Evolutionary conservation across 2,797 vertebrate species (phyloP).

Genomic region (Pangasius djambal): DNA sequence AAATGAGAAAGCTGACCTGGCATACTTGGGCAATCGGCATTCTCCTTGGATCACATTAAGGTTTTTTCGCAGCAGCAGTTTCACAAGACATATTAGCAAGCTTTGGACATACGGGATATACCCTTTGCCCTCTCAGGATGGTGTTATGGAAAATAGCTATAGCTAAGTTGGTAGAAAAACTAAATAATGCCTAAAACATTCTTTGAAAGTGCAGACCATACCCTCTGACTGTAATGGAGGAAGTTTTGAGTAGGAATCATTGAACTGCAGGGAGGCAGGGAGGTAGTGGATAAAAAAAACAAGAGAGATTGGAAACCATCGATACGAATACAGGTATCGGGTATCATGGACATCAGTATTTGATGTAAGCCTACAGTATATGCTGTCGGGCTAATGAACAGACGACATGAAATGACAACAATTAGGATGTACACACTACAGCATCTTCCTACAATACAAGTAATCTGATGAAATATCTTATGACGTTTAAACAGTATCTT

Average conservation of each 20-base stretch:
- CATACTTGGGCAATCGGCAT: neutral
- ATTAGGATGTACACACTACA: neutral
- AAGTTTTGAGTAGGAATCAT: neutral
- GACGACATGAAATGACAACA: neutral
- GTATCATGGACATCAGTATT: neutral
- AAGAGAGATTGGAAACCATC: neutral
- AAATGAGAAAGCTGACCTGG: slow-evolving; percentile 14
- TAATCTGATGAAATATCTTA: neutral
- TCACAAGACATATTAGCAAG: neutral
- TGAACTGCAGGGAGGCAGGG: neutral
- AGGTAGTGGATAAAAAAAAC: neutral
- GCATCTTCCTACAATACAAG: neutral
- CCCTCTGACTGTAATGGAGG: neutral
- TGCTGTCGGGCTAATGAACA: neutral
- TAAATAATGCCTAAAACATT: neutral
- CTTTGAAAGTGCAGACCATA: neutral
- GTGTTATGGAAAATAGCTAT: neutral
- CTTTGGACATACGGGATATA: neutral
- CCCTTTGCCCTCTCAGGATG: neutral
- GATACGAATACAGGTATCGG: neutral
- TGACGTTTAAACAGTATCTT: neutral
- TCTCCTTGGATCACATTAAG: slow-evolving; percentile 9
- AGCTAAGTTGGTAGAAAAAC: neutral
- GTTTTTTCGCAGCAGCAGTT: neutral
- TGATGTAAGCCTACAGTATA: neutral